Conservation (phyloP, 2,888 invertebrate species). For the Corythucha ciliata region DNA sequence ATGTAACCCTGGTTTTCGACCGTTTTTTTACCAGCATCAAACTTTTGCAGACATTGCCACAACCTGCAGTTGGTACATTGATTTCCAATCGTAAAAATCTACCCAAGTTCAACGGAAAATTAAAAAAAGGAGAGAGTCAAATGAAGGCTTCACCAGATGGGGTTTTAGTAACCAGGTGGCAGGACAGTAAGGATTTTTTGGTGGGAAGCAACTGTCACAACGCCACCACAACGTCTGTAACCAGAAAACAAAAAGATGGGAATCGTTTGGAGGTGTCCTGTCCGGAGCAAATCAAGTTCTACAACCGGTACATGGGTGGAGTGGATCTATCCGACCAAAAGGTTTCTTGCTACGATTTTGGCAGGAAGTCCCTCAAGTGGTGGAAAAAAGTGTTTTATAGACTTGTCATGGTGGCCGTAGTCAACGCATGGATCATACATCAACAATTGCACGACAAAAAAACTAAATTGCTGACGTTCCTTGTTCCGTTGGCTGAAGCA, state of each 20-base stretch:
- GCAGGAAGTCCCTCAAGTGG: constrained; percentile 37
- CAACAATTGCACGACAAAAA: constrained; percentile 12
- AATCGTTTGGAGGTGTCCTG: constrained; percentile 31
- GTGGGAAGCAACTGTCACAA: constrained; percentile 37
- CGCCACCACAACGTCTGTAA: constrained; percentile 13
- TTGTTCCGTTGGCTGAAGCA: constrained; percentile 25
- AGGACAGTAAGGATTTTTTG: constrained; percentile 37
- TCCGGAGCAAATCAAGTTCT: constrained; percentile 33
- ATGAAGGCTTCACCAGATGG: constrained; percentile 21
- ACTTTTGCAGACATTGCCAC: constrained; percentile 28
- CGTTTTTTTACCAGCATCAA: constrained; percentile 30
- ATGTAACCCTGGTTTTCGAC: constrained; percentile 25
- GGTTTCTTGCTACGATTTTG: constrained; percentile 34
- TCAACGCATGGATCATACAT: constrained; percentile 30
- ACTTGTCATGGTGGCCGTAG: constrained; percentile 34
- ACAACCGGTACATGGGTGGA: constrained; percentile 34
- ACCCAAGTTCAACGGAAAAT: constrained; percentile 29
- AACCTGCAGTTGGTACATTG: constrained; percentile 33
- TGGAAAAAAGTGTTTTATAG: constrained; percentile 37
- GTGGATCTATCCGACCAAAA: constrained; percentile 38
- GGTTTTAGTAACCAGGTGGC: constrained; percentile 34
- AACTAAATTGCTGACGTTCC: constrained; percentile 21
- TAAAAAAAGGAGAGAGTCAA: constrained; percentile 24
- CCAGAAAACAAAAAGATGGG: constrained; percentile 36
- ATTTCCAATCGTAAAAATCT: constrained; percentile 30